Evolutionary conservation across 2,888 invertebrate species (phyloP).

Genomic region (Leptopterna dolabrata): DNA sequence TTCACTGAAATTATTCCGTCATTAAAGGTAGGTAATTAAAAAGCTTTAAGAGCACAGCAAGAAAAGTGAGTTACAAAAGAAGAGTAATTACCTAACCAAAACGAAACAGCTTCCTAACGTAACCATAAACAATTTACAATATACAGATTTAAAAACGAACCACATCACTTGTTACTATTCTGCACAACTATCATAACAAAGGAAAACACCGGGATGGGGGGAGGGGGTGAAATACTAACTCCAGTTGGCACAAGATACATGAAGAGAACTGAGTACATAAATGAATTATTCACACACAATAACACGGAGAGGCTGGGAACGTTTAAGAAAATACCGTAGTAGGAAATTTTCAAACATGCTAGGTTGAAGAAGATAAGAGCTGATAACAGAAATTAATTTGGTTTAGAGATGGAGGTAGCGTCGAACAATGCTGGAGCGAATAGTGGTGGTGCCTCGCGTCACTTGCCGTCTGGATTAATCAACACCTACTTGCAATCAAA

Average conservation of each 20-base stretch:
- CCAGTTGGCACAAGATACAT: background rate
- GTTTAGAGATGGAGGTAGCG: background rate
- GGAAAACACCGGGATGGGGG: background rate
- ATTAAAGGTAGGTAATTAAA: no score
- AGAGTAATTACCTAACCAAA: no score
- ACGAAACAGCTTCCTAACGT: no score
- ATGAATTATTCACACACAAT: background rate
- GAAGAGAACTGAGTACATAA: background rate
- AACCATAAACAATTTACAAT: no score
- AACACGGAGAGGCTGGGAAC: background rate
- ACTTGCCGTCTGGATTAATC: background rate
- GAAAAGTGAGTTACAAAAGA: no score
- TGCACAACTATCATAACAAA: background rate
- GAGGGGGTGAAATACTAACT: background rate
- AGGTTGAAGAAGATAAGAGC: slow-evolving; percentile 5
- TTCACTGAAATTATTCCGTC: no score
- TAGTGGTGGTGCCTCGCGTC: background rate
- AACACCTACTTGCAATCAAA: slow-evolving; percentile 19
- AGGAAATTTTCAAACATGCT: background rate
- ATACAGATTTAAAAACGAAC: no score
- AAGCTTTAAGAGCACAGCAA: no score
- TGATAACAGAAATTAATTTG: slow-evolving; percentile 9
- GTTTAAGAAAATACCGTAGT: background rate
- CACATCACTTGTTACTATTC: background rate
- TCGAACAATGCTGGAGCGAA: slow-evolving; percentile 13